Evolutionary conservation across 64 coral and sea anemone species (phyloP), one percentile per base, ranked within the genome.

Genomic region (Trachythela sp.): DNA sequence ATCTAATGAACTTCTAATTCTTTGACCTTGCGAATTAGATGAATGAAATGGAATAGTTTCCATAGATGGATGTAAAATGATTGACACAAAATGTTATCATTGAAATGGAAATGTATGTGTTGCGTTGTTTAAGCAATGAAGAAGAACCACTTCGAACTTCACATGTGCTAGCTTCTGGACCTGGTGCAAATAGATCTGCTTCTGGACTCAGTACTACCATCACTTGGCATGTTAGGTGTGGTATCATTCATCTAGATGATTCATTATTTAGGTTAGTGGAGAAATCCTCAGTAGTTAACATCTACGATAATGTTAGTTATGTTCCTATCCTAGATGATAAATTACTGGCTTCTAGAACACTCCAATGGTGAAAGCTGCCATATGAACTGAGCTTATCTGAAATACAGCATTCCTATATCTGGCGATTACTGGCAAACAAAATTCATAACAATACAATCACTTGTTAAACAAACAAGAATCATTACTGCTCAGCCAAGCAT

Each of bases 151-250:
- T 72, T 10, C n/a, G 29, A 11, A 31, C 68, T 72, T 72, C 68
- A 13, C 68, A 72, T 31, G 33, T 72, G 17, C n/a, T 72, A 35
- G 68, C 68, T 4, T 72, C 68, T 1, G 68, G 68, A 0, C 68
- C 68, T 72, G 68, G 68, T 31, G n/a, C 33, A 11, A 72, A 72
- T 72, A 72, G 68, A 27, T 72, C 68, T 11, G 68, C 68, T 72
- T 35, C 2, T 72, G 68, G 33, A 35, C 68, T 10, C n/a, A 35
- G 68, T 9, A 35, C 33, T 72, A 72, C 68, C 17, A 31, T 72
- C 24, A 35, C 15, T 27, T 72, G 68, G 68, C 9, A 31, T 72
- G 68, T 72, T 11, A 72, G 9, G 24, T 72, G 68, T 72, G 68
- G 68, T 72, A 26, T n/a, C 29, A 26, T 72, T 72, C 68, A 14